phyloP scores from a whole-genome alignment of 2,888 invertebrate genomes.

The Leucophenga maculata region DNA sequence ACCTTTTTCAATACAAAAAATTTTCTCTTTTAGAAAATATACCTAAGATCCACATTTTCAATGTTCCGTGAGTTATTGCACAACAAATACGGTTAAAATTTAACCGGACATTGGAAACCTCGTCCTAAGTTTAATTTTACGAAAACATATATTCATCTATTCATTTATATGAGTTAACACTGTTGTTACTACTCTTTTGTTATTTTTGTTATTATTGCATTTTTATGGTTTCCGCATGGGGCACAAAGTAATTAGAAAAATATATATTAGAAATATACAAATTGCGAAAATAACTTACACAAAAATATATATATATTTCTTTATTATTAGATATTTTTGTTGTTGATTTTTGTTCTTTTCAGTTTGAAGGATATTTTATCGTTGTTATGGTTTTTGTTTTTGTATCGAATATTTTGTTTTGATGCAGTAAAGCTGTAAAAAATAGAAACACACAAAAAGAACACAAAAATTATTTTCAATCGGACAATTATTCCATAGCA shows the following conservation, averaged over 20 bases:
- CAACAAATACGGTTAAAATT: too few relatives aligned
- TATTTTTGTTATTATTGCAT: conserved; percentile 12
- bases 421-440: background rate
- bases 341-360: background rate
- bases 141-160: too few relatives aligned
- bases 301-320: background rate
- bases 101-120: too few relatives aligned
- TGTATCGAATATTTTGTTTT: background rate
- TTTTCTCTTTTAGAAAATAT: too few relatives aligned
- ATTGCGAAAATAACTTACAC: background rate
- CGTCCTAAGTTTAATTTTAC: too few relatives aligned
- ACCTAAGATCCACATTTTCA: too few relatives aligned
- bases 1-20: too few relatives aligned
- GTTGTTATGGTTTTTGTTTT: background rate
- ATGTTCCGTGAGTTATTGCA: too few relatives aligned
- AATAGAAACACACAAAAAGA: background rate
- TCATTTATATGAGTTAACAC: background rate
- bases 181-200: conserved; percentile 10
- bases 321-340: background rate
- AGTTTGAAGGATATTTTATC: background rate
- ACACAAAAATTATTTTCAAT: too few relatives aligned
- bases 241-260: conserved; percentile 20
- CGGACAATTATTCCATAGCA: too few relatives aligned
- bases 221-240: conserved; percentile 30
- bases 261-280: background rate